Evolutionary conservation across 2,797 vertebrate species (phyloP).

Genomic region (Siniperca obscura): DNA sequence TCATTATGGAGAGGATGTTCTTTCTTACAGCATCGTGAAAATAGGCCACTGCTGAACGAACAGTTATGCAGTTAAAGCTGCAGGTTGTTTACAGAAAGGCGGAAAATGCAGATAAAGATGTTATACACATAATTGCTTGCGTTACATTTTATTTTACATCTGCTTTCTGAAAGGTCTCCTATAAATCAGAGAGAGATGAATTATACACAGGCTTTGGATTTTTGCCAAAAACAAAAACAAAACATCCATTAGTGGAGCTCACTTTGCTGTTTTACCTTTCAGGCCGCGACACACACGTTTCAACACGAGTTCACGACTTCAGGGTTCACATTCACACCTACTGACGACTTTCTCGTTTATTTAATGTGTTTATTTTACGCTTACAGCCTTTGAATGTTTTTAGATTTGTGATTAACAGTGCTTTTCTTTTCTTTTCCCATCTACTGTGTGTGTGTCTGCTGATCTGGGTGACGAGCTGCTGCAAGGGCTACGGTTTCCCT

Average conservation of each 20-base stretch:
- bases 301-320: neutral
- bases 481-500: rapidly evolving
- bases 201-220: conserved; percentile 33
- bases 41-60: conserved; percentile 38
- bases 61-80: neutral
- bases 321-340: conserved; percentile 10
- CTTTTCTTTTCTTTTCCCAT: neutral
- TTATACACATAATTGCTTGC: neutral
- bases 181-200: conserved; percentile 23
- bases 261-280: conserved; percentile 31
- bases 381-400: neutral
- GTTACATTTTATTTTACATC: conserved; percentile 21
- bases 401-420: neutral
- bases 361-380: neutral
- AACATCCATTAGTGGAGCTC: conserved; percentile 46
- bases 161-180: neutral
- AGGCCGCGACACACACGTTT: conserved; percentile 52
- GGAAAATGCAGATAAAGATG: neutral
- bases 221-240: conserved; percentile 41
- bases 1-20: conserved; percentile 29
- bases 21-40: conserved; percentile 32
- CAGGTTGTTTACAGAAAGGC: neutral
- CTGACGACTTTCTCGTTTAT: neutral
- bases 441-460: neutral
- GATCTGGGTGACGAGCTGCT: neutral